Percentiles rank a stretch among this genome's conserved stretches.
These are phyloP conservation scores for Ginglymostoma cirratum DNA, from an alignment of 2,113 vertebrate genomes.

Conservation along the genomic window DNA sequence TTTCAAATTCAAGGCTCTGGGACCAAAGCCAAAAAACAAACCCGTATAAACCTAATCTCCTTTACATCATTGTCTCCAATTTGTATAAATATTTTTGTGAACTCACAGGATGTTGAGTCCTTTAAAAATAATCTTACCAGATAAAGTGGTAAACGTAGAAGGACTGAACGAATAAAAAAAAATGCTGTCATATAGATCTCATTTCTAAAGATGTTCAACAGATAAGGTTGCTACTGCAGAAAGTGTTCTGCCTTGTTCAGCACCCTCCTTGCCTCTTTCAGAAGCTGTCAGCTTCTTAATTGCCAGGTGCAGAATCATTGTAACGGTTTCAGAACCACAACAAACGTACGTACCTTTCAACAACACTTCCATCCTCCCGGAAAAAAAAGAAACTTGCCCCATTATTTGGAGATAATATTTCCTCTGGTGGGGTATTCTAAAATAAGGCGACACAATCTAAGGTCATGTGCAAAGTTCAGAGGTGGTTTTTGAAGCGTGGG, in stretches of 20 bases:
- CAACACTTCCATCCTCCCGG: neutral
- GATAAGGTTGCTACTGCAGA: neutral
- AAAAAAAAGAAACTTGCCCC: too few species aligned
- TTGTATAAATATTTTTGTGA: constrained; percentile 18
- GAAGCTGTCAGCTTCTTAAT: neutral
- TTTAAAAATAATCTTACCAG: neutral
- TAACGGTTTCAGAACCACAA: constrained; percentile 20
- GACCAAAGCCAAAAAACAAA: neutral
- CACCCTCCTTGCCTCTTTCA: neutral
- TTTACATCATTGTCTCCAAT: neutral
- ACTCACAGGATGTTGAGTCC: constrained; percentile 2
- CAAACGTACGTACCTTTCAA: neutral
- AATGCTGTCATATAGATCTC: neutral
- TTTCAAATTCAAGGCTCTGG: neutral
- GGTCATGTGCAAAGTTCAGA: neutral
- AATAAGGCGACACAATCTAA: neutral
- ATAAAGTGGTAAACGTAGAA: neutral
- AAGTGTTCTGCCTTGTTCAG: neutral
- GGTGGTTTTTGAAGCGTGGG: neutral
- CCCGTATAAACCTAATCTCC: neutral
- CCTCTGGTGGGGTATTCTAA: neutral
- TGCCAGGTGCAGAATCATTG: constrained; percentile 3
- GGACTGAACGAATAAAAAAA: neutral
- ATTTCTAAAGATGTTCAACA: neutral
- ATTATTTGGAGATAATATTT: neutral